phyloP scores from a whole-genome alignment of 2,888 invertebrate species.

The Lasius platythorax region DNA sequence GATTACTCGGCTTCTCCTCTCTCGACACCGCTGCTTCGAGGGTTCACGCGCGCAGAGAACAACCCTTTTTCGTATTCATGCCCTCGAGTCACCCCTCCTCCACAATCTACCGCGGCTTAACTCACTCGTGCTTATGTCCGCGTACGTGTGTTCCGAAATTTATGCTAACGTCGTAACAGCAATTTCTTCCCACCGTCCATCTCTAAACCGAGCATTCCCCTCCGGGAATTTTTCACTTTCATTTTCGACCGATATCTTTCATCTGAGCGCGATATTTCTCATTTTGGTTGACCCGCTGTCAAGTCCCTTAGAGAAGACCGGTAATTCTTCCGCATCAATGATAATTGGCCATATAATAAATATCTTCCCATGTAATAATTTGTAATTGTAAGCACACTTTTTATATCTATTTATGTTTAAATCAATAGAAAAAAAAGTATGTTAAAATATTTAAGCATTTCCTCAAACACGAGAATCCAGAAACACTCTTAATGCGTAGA shows the following conservation, averaged over 20 bases:
- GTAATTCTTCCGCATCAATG: not conserved
- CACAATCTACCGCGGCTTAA: conserved; percentile 25
- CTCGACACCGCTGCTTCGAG: not conserved
- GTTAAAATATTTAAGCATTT: not conserved
- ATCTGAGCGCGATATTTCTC: not conserved
- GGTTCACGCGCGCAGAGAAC: conserved; percentile 38
- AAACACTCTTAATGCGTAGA: not conserved
- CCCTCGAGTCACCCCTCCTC: conserved; percentile 43
- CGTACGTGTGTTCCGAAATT: conserved; percentile 55
- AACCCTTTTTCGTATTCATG: conserved; percentile 70
- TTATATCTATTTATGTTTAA: not conserved
- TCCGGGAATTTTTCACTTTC: conserved; percentile 6
- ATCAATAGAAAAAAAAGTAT: not conserved
- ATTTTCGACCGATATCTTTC: conserved; percentile 21
- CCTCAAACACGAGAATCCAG: not conserved
- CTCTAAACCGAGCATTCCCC: not conserved
- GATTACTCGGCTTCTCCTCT: conserved; percentile 56
- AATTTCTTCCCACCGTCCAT: not conserved
- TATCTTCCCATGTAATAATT: not conserved
- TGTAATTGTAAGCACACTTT: not conserved
- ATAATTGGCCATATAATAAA: not conserved
- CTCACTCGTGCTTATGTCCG: conserved; percentile 22
- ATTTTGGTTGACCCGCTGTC: not conserved
- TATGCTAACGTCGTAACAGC: conserved; percentile 43
- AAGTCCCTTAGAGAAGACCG: not conserved